Conservation (phyloP, 2,888 invertebrate genomes). For the Parascotia fuliginaria region DNA sequence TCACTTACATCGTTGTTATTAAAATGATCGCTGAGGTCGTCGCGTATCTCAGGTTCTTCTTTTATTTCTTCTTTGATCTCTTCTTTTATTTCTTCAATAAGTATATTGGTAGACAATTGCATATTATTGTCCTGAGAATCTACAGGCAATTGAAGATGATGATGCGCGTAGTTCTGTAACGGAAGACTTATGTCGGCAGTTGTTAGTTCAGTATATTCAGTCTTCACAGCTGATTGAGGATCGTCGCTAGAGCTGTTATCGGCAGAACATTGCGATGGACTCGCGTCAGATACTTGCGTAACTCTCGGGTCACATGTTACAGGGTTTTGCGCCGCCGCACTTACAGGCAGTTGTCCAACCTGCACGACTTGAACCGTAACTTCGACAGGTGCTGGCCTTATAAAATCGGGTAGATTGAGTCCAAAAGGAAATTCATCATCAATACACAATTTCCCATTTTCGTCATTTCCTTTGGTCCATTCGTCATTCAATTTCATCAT, state of each 20-base stretch:
- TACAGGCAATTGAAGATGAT: conserved; percentile 55
- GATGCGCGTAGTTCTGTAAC: conserved; percentile 66
- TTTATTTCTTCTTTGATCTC: conserved; percentile 67
- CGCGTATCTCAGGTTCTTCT: conserved; percentile 54
- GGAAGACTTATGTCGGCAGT: conserved; percentile 75
- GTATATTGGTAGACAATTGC: conserved; percentile 1
- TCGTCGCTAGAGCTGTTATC: conserved; percentile 71
- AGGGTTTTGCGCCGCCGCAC: conserved; percentile 77
- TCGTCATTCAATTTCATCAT: conserved; percentile 57
- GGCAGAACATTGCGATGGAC: conserved; percentile 75
- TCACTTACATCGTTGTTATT: conserved; percentile 27
- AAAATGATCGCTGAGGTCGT: conserved; percentile 43
- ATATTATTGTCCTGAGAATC: conserved; percentile 43
- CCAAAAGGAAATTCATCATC: conserved; percentile 36
- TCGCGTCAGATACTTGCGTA: conserved; percentile 76
- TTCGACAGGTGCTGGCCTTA: conserved; percentile 78
- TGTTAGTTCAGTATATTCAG: conserved; percentile 79
- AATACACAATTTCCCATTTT: conserved; percentile 29
- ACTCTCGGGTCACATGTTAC: conserved; percentile 79
- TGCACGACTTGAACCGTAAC: conserved; percentile 86
- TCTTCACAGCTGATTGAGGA: conserved; percentile 67
- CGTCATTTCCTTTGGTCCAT: conserved; percentile 46
- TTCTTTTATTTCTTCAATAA: conserved; percentile 55
- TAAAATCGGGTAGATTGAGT: conserved; percentile 79
- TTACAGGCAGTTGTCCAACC: conserved; percentile 80